These are phyloP conservation scores for Eurois occulta DNA, from an alignment of 2,888 invertebrate genomes.

Conservation along the genomic window DNA sequence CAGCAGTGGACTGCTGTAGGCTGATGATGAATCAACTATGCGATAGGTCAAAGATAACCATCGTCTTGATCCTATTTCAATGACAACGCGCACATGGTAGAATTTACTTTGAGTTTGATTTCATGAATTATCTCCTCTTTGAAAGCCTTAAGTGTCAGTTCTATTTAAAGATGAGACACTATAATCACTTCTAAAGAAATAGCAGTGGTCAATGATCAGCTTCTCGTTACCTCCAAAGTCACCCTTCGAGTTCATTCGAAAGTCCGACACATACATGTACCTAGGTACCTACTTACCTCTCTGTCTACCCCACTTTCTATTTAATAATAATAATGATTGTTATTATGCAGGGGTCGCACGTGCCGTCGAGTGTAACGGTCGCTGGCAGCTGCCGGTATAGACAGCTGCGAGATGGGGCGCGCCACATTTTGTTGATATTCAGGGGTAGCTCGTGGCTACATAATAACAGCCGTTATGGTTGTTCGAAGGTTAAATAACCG, in stretches of 20 bases:
- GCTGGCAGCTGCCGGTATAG: conserved; percentile 78
- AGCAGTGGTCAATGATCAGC: neutral
- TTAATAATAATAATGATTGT: conserved; percentile 40
- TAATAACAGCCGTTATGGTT: neutral
- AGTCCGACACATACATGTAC: conserved; percentile 2
- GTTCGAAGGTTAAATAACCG: neutral
- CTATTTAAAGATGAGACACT: neutral
- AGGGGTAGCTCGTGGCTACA: neutral
- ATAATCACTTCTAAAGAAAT: neutral
- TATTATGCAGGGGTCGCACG: conserved; percentile 72
- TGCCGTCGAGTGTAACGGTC: conserved; percentile 83
- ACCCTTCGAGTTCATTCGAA: neutral
- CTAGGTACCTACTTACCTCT: neutral
- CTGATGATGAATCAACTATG: too few relatives aligned
- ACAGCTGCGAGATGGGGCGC: conserved; percentile 81
- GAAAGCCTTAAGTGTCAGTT: neutral
- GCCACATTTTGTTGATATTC: conserved; percentile 49
- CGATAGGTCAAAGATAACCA: too few relatives aligned
- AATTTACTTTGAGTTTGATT: too few relatives aligned
- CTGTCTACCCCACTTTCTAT: conserved; percentile 48
- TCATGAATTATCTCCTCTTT: too few relatives aligned
- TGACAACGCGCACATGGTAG: too few relatives aligned
- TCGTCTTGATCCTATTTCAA: too few relatives aligned
- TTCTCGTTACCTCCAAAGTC: neutral
- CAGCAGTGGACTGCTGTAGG: too few relatives aligned